Evolutionary conservation across 2,888 invertebrate species (phyloP).

Genomic region (Notodonta dromedarius): DNA sequence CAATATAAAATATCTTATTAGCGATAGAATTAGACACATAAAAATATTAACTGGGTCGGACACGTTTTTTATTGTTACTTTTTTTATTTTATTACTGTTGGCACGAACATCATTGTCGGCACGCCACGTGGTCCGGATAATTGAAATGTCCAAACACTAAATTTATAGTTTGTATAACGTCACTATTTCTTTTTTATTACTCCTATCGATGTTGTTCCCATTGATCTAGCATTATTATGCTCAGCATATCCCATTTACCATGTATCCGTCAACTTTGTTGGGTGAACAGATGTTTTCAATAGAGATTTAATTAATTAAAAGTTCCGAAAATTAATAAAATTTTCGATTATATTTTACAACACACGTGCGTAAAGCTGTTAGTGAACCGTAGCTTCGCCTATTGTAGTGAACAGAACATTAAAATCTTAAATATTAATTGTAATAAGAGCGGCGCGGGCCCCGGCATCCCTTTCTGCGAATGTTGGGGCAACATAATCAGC

Average conservation of each 20-base stretch:
- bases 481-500: constrained; percentile 78
- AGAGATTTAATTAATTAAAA: constrained; percentile 22
- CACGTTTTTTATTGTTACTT: constrained; percentile 56
- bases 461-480: constrained; percentile 75
- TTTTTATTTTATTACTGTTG: constrained; percentile 74
- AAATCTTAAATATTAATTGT: constrained; percentile 78
- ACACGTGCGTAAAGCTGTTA: background rate
- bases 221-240: constrained; percentile 43
- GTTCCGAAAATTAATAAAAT: constrained; percentile 19
- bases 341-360: background rate
- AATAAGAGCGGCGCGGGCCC: constrained; percentile 64
- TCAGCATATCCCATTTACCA: constrained; percentile 31
- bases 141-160: constrained; percentile 82
- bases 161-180: constrained; percentile 75
- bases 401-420: constrained; percentile 53
- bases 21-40: constrained; percentile 54
- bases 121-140: constrained; percentile 80
- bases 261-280: constrained; percentile 29
- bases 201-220: constrained; percentile 47
- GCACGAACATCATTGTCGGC: constrained; percentile 78
- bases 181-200: constrained; percentile 68
- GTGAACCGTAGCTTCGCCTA: background rate
- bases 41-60: constrained; percentile 52
- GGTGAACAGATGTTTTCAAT: constrained; percentile 29
- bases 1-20: constrained; percentile 52